Evolutionary conservation across 2,113 vertebrate genomes (phyloP), one percentile per base, ranked within the genome.

Genomic region (Lipotes vexillifer): DNA sequence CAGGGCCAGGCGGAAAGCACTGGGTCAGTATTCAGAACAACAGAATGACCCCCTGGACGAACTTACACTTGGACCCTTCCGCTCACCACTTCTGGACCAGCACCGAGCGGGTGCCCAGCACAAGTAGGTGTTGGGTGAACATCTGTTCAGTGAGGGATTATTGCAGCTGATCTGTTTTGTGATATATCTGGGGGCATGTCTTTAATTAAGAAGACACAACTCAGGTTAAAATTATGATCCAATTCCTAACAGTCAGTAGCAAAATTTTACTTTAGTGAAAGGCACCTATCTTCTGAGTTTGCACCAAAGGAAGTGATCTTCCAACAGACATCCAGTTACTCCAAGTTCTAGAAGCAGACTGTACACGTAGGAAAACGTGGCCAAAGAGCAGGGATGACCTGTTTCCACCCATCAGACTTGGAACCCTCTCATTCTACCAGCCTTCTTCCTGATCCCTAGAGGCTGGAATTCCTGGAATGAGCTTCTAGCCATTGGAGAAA

Each of bases 11-110:
- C 6, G 11, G 33, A 29, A 52, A 21, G 7, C 31, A 12, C 3
- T 52, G 1, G 15, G 25, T 75, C 31, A 17, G 8, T 10, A 5
- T 71, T 66, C 49, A 55, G 71, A 36, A 36, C 0, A 33, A 15
- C 1, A 23, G 25, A 21, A 3, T 1, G 17, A 33, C 2, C 6
- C 8, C 72, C 14, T 8, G 2, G n/a, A 23, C 1, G 4, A 23
- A 13, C 17, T 36, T 23, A 11, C 1, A 2, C 23, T 25, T 33
- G n/a, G 46, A 61, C 14, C 2, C 13, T 13, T 72, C 15, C 13
- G 61, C 63, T 74, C 77, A 2, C 29, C 41, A 66, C 52, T 29
- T n/a, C 33, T 46, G 66, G 92, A 69, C 23, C 41, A 61, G 5
- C 15, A 1, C 1, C 14, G 17, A 57, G 33, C 36, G 27, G 52